A percentile compares a stretch with the other conserved stretches of the same genome.
Conservation (phyloP, 2,888 invertebrate species). For the Pyralis farinalis region DNA sequence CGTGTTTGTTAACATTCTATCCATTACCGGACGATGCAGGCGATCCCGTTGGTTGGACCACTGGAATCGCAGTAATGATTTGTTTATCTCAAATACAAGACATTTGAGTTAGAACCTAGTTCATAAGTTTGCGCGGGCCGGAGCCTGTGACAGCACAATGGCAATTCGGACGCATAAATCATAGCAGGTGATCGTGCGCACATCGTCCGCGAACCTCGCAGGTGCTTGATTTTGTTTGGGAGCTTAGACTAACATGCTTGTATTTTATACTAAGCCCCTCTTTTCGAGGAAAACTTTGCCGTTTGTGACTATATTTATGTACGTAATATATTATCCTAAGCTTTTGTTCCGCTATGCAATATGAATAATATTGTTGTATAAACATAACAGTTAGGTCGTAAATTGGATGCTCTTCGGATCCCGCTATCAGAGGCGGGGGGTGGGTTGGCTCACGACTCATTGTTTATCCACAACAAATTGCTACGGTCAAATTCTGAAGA, state of each 20-base stretch:
- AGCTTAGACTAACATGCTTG: conserved; percentile 21
- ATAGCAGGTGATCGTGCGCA: conserved; percentile 63
- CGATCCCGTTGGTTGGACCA: background rate
- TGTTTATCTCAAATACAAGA: conserved; percentile 37
- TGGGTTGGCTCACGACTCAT: conserved; percentile 67
- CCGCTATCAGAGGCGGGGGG: conserved; percentile 59
- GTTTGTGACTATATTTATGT: conserved; percentile 5
- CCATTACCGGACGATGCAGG: background rate
- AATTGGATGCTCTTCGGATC: conserved; percentile 58
- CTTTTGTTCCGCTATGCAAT: conserved; percentile 18
- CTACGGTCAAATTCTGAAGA: conserved; percentile 55
- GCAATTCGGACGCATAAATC: conserved; percentile 59
- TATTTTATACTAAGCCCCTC: conserved; percentile 9
- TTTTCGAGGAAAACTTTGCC: background rate
- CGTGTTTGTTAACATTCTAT: too few relatives aligned
- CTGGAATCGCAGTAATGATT: conserved; percentile 15
- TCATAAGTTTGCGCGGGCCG: conserved; percentile 54
- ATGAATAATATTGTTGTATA: conserved; percentile 31
- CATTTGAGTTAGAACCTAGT: conserved; percentile 49
- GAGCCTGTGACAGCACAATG: conserved; percentile 64
- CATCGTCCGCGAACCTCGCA: conserved; percentile 41
- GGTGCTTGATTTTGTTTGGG: conserved; percentile 43
- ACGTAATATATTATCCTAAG: conserved; percentile 14
- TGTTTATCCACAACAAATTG: conserved; percentile 72
- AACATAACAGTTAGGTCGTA: conserved; percentile 66